phyloP scores from a whole-genome alignment of 92 coral and sea anemone species.

The Porites rus region DNA sequence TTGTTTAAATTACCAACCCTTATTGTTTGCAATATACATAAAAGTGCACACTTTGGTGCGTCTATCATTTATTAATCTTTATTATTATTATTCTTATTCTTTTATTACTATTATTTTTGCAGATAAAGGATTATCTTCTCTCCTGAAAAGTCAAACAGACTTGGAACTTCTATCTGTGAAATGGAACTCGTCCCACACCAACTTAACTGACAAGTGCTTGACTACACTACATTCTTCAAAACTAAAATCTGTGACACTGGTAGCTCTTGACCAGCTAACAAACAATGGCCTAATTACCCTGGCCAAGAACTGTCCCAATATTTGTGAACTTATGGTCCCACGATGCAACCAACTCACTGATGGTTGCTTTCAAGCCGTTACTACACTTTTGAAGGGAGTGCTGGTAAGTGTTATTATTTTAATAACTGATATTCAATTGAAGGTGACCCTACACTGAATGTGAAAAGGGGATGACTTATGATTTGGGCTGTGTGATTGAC shows the following conservation, averaged over 20 bases:
- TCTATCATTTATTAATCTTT: too few species aligned
- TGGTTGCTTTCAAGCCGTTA: constrained; percentile 60
- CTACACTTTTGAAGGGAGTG: constrained; percentile 56
- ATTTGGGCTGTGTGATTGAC: too few species aligned
- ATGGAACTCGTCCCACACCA: constrained; percentile 36
- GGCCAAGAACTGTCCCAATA: constrained; percentile 81
- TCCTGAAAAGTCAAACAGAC: constrained; percentile 69
- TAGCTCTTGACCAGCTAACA: constrained; percentile 67
- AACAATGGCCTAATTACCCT: constrained; percentile 58
- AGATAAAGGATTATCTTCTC: constrained; percentile 75
- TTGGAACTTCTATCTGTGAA: constrained; percentile 66
- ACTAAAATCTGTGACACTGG: constrained; percentile 59
- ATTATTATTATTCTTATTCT: too few species aligned
- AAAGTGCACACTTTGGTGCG: too few species aligned
- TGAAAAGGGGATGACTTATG: too few species aligned
- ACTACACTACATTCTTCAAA: constrained; percentile 54
- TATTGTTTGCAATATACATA: too few species aligned
- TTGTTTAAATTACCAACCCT: too few species aligned
- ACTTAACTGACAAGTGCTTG: constrained; percentile 65
- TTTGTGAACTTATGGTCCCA: constrained; percentile 65
- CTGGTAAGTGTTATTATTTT: constrained; percentile 53
- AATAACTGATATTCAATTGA: too few species aligned
- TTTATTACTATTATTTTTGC: background rate
- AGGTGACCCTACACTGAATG: too few species aligned
- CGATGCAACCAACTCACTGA: constrained; percentile 71